A percentile compares a stretch with the other conserved stretches of the same genome.
phyloP scores from a whole-genome alignment of 2,888 invertebrate species.

The Tetanocera ferruginea region DNA sequence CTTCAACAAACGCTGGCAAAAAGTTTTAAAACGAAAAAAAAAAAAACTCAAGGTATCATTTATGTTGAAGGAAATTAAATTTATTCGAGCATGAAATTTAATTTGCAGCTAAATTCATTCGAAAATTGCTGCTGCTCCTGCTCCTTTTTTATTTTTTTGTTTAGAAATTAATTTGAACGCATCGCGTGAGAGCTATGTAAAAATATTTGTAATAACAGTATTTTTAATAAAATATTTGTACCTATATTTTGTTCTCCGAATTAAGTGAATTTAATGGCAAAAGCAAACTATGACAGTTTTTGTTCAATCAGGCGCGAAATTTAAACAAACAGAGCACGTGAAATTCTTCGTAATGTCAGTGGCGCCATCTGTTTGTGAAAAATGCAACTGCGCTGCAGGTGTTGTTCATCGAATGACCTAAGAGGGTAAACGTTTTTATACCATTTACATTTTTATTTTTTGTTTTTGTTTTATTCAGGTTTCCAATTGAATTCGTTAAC shows the following conservation, averaged over 20 bases:
- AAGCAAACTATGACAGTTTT: neutral
- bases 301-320: neutral
- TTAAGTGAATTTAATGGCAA: no score
- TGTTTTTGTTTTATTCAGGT: neutral
- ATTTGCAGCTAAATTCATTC: conserved; percentile 46
- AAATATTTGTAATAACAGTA: neutral
- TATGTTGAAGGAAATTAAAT: conserved; percentile 51
- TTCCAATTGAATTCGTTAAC: neutral
- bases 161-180: neutral
- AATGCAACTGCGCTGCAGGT: neutral
- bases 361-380: neutral
- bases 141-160: neutral
- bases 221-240: no score
- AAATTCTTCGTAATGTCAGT: neutral
- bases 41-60: neutral
- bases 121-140: neutral
- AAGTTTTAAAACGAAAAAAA: neutral
- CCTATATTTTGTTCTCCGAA: no score
- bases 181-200: neutral
- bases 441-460: neutral
- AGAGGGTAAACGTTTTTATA: neutral
- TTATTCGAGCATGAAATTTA: conserved; percentile 52
- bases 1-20: neutral
- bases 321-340: neutral
- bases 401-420: neutral